Percentiles rank a stretch among this genome's conserved stretches.
These are phyloP conservation scores for Kryptolebias marmoratus DNA, from an alignment of 2,113 vertebrate species.

Conservation along the genomic window DNA sequence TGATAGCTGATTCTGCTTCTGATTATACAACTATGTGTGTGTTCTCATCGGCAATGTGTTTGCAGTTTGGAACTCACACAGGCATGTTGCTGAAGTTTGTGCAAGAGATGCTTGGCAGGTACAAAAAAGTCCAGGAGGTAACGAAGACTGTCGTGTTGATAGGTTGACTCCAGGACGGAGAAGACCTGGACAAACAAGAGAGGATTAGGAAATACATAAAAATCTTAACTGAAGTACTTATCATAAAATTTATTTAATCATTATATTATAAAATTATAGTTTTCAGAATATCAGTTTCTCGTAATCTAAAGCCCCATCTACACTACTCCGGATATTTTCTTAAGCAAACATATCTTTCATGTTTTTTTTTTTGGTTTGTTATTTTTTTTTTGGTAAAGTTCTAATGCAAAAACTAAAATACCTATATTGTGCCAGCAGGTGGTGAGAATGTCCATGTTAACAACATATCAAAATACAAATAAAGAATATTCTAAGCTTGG, in stretches of 20 bases:
- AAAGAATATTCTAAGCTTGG: no score
- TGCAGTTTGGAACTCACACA: constrained; percentile 84
- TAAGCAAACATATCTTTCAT: background rate
- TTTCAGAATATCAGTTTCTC: background rate
- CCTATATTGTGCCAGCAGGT: no score
- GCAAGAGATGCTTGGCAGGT: constrained; percentile 91
- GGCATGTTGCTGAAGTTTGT: constrained; percentile 91
- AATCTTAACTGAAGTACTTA: background rate
- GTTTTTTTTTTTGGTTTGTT: no score
- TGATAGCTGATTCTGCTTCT: constrained; percentile 36
- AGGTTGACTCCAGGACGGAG: constrained; percentile 90
- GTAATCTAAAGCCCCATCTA: background rate
- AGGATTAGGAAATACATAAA: background rate
- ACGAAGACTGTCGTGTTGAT: constrained; percentile 89
- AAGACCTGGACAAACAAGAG: constrained; percentile 79
- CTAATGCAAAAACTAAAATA: no score
- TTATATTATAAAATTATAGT: background rate
- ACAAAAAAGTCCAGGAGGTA: constrained; percentile 93
- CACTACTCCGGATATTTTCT: background rate
- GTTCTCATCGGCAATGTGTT: constrained; percentile 18
- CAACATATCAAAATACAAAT: no score
- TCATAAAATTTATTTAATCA: background rate
- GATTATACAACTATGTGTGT: constrained; percentile 44
- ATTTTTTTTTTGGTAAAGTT: no score
- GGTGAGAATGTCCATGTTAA: no score